Percentiles rank a stretch among this genome's conserved stretches.
phyloP scores from a whole-genome alignment of 2,113 vertebrate species.

The Cephalopterus ornatus region DNA sequence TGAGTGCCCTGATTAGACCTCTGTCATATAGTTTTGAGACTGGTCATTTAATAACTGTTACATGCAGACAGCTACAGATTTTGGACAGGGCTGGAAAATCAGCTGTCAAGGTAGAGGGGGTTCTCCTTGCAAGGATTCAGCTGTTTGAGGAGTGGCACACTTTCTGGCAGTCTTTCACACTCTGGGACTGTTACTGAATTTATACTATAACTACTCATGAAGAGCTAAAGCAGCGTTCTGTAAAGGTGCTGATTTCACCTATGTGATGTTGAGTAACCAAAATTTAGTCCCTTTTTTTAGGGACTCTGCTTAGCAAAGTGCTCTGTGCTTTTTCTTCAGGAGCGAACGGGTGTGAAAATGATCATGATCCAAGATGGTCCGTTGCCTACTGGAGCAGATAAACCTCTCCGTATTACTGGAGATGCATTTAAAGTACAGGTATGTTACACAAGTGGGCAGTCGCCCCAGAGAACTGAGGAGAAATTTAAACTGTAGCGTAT shows the following conservation, averaged over 20 bases:
- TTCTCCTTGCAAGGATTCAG: not conserved
- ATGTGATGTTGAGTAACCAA: not conserved
- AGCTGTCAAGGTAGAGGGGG: not conserved
- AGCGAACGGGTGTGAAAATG: slow-evolving; percentile 98
- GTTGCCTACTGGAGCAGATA: slow-evolving; percentile 94
- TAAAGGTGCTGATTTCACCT: not conserved
- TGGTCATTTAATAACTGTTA: not conserved
- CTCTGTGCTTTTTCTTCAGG: slow-evolving; percentile 75
- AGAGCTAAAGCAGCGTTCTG: not conserved
- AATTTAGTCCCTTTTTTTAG: not conserved
- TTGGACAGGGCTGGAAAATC: not conserved
- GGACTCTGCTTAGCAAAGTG: slow-evolving; percentile 26
- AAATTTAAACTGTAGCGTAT: not conserved
- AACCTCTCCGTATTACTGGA: slow-evolving; percentile 96
- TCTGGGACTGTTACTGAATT: not conserved
- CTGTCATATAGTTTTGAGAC: not conserved
- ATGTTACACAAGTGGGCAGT: slow-evolving; percentile 17
- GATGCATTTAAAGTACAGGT: slow-evolving; percentile 99
- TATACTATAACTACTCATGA: not conserved
- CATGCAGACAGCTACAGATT: not conserved
- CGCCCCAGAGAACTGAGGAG: not conserved
- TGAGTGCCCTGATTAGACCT: not conserved
- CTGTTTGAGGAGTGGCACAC: not conserved
- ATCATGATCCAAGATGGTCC: slow-evolving; percentile 99
- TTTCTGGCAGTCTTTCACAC: not conserved